These are phyloP conservation scores for Cathartes aura DNA, from an alignment of 2,113 vertebrate species.

Conservation along the genomic window DNA sequence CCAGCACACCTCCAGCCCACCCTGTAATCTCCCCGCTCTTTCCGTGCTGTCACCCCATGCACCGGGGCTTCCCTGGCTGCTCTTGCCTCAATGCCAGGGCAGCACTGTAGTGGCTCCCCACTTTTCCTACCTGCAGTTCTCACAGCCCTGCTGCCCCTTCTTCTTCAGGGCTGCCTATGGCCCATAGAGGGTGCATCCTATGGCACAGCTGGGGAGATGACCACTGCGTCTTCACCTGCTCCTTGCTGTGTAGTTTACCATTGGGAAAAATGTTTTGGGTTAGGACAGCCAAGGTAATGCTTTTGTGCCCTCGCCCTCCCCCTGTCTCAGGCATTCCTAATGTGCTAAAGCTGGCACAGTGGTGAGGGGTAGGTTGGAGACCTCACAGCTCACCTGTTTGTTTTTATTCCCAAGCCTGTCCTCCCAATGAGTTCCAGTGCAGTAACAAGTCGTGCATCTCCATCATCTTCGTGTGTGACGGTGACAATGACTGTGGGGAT, in stretches of 20 bases:
- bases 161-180: background rate
- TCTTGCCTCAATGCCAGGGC: background rate
- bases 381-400: constrained; percentile 26
- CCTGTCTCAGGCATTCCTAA: background rate
- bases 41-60: background rate
- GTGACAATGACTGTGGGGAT: constrained; percentile 90
- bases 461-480: constrained; percentile 89
- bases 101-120: rapidly evolving
- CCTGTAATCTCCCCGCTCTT: rapidly evolving
- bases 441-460: constrained; percentile 89
- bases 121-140: background rate
- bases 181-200: rapidly evolving
- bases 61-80: background rate
- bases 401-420: constrained; percentile 80
- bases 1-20: background rate
- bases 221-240: rapidly evolving
- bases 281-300: background rate
- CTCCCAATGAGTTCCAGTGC: constrained; percentile 91
- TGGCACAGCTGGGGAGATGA: background rate
- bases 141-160: background rate
- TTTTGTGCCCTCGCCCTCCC: background rate
- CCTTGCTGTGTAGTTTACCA: background rate
- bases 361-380: background rate
- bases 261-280: background rate
- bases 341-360: background rate